A percentile compares a stretch with the other conserved stretches of the same genome.
These are phyloP conservation scores for Heteropelma amictum DNA, from an alignment of 2,888 invertebrate genomes.

Conservation along the genomic window DNA sequence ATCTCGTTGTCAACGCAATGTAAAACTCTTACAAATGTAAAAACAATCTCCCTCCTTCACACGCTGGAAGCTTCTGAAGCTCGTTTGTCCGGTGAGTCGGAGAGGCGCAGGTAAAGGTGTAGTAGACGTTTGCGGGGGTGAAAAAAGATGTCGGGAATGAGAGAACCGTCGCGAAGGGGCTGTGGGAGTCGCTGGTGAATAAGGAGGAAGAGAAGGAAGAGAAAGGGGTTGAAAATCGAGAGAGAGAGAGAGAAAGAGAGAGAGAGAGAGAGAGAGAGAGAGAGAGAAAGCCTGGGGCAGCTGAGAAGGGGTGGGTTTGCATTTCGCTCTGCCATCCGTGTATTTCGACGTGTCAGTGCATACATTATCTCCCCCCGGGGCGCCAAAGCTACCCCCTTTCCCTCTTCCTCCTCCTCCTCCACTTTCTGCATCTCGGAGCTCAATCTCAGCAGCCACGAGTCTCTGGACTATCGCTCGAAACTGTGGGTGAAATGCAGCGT, in stretches of 20 bases:
- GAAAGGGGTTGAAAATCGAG: conserved; percentile 7
- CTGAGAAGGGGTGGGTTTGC: conserved; percentile 52
- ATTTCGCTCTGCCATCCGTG: conserved; percentile 60
- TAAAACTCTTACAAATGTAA: background rate
- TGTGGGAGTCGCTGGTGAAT: background rate
- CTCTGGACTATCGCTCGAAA: conserved; percentile 23
- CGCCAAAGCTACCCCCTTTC: conserved; percentile 33
- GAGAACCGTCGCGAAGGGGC: conserved; percentile 20
- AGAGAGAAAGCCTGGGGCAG: conserved; percentile 14
- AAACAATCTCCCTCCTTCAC: background rate
- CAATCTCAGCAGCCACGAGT: conserved; percentile 48
- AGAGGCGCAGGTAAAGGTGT: conserved; percentile 18
- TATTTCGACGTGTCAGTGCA: conserved; percentile 75
- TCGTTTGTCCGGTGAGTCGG: background rate
- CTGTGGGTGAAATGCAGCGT: conserved; percentile 37
- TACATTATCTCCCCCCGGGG: conserved; percentile 72
- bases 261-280: background rate
- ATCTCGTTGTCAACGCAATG: conserved; percentile 22
- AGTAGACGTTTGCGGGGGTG: conserved; percentile 17
- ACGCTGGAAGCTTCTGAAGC: background rate
- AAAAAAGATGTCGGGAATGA: background rate
- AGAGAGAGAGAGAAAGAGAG: background rate
- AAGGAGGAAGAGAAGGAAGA: background rate
- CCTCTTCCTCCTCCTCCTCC: too few relatives aligned
- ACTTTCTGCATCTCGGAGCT: conserved; percentile 18